These are phyloP conservation scores for Muscicapa adusta DNA, from an alignment of 2,113 vertebrate genomes.

Conservation along the genomic window DNA sequence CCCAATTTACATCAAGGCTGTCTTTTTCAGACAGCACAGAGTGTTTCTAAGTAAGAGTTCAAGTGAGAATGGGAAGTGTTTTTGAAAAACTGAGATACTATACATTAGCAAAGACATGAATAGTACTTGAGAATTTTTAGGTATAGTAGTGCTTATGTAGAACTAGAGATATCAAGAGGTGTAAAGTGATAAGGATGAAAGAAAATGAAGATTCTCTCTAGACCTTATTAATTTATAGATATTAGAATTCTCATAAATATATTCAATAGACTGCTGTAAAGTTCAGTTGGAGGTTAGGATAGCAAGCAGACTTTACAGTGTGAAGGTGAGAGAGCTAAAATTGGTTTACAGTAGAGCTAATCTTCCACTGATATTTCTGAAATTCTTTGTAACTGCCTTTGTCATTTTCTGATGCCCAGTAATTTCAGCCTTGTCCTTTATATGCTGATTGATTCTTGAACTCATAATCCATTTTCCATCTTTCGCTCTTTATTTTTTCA, in stretches of 20 bases:
- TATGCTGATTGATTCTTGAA: not conserved
- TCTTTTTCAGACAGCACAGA: not conserved
- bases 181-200: not conserved
- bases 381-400: not conserved
- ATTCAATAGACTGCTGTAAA: not conserved
- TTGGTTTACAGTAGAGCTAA: not conserved
- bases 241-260: not conserved
- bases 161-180: not conserved
- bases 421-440: not conserved
- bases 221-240: not conserved
- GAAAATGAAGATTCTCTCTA: not conserved
- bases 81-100: not conserved
- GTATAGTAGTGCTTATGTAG: not conserved
- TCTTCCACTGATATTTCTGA: not conserved
- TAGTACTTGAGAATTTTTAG: not conserved
- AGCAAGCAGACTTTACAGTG: not conserved
- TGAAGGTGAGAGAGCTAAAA: not conserved
- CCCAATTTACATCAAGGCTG: not conserved
- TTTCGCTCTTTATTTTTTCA: not conserved
- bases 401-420: not conserved
- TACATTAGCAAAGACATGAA: fast-evolving
- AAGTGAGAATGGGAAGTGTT: not conserved
- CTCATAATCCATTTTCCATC: not conserved
- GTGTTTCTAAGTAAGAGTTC: not conserved
- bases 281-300: not conserved